These are phyloP conservation scores for Holocentrus rufus DNA, from an alignment of 2,797 vertebrate genomes.

Conservation along the genomic window DNA sequence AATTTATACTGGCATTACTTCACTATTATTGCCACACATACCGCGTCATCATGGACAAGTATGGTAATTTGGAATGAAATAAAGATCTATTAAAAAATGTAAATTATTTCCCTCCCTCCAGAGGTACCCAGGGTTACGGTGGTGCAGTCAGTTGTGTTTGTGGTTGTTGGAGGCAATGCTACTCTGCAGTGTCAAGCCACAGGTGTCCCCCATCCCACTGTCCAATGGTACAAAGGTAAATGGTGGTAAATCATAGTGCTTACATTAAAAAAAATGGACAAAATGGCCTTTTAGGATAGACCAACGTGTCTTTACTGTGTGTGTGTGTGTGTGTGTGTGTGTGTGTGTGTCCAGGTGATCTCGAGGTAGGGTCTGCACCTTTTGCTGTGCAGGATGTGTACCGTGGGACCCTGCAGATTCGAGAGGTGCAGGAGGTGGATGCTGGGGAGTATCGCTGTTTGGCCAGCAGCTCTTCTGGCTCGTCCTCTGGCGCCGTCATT, in stretches of 20 bases:
- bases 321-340: conserved; percentile 29
- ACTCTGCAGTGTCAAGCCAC: conserved; percentile 83
- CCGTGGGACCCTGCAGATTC: conserved; percentile 82
- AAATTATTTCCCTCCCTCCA: conserved; percentile 19
- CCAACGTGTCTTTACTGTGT: neutral
- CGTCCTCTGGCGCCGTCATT: conserved; percentile 72
- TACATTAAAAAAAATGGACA: neutral
- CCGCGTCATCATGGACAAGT: neutral
- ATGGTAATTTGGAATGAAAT: neutral
- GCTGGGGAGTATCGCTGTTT: conserved; percentile 87
- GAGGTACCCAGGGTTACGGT: conserved; percentile 83
- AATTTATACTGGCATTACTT: conserved; percentile 17
- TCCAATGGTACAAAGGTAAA: conserved; percentile 92
- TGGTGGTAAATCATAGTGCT: conserved; percentile 15
- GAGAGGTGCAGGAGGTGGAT: conserved; percentile 81
- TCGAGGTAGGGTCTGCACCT: conserved; percentile 77
- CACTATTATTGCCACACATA: neutral
- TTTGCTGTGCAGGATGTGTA: conserved; percentile 73
- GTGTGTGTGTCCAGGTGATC: conserved; percentile 78
- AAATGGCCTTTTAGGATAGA: conserved; percentile 5
- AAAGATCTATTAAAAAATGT: conserved; percentile 2
- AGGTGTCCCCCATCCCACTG: conserved; percentile 83
- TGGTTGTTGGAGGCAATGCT: conserved; percentile 83
- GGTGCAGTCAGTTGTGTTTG: conserved; percentile 75
- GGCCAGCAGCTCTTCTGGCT: conserved; percentile 82